Base-by-base conservation (phyloP, 2,113 vertebrate species). In the Scytalopus superciliaris region DNA sequence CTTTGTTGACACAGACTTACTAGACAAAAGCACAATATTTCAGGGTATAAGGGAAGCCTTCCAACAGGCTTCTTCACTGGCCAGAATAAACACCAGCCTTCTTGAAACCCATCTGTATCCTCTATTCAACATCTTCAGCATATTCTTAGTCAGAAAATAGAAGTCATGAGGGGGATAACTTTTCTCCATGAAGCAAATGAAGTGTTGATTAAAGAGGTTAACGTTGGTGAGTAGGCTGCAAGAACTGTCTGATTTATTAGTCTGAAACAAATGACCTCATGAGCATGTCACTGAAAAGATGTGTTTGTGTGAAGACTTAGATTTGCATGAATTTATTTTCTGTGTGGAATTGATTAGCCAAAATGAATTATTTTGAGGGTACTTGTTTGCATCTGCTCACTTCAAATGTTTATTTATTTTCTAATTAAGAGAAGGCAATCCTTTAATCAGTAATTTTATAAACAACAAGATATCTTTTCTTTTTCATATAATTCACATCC, bases 241-340 rank as follows among this genome's bases (percentile, higher is more conserved):
- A 82, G 21, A 85, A 39, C 56, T 49, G 39, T 37, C 37, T 96
- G 84, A 96, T 96, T 85, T 93, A 92, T 93, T 94, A 91, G 77
- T 77, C 44, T 92, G 87, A 93, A 95, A 92, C 64, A 93, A 95
- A 92, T 90, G 80, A 95, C 90, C 85, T 90, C 69, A 84, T 67
- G 56, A 96, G 49, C 39, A 53, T 89, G 69, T 81, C 74, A 82
- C 60, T 66, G 76, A 93, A 80, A 60, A 90, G 49, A 72, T 69
- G 39, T 37, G 23, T 62, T 95, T 80, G n/a, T 66, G 35, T n/a
- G 24, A 84, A 90, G 22, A 22, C 50, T 75, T 53, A 66, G 53
- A 93, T 90, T 92, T 92, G 39, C 84, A 86, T 75, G 21, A 72
- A 84, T 94, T 90, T 86, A 50, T 92, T 92, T 91, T 69, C 79